Evolutionary conservation across 2,888 invertebrate genomes (phyloP), one percentile per base, ranked within the genome.

Genomic region (Synergus umbraculus): DNA sequence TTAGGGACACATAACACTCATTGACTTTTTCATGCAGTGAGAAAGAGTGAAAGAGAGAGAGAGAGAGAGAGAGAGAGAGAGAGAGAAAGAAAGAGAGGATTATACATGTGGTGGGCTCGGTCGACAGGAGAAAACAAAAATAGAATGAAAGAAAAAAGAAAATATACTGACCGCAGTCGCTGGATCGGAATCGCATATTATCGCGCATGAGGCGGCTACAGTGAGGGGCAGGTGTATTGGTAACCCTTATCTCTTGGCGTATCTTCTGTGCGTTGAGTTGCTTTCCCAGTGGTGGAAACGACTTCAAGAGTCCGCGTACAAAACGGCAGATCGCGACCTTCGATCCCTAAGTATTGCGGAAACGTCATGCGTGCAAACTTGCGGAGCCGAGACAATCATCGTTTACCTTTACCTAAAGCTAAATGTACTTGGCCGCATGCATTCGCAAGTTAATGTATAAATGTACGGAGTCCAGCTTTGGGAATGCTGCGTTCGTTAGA

Each of bases 151-250:
- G 76, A 80, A 80, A 78, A 78, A 82, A 76, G 73, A 80, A 84
- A 81, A 83, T 82, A 54, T 66, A 67, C 73, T 83, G 87, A 83
- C 85, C 84, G 87, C 86, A 85, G 85, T 88, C 88, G 85, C 82
- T 82, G 88, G 87, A 90, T 90, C 88, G 86, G 87, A 91, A 91
- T 91, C 89, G 89, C 89, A 89, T 89, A 90, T 91, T 91, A 92
- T 90, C 90, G 88, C 87, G 83, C 83, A 81, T 80, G 80, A 82
- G 78, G 80, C 82, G 79, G 82, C 81, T 81, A 67, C 80, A 73
- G 66, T 41, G 64, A 77, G 81, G 77, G 77, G 79, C 80, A 80
- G 69, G 82, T 81, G 81, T 82, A 84, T 82, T 78, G 78, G 79
- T 78, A 76, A 73, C 63, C 77, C 79, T 80, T 81, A 82, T 81